A percentile compares a stretch with the other conserved stretches of the same genome.
Conservation (phyloP, 2,888 invertebrate genomes). For the Polyploca ridens region DNA sequence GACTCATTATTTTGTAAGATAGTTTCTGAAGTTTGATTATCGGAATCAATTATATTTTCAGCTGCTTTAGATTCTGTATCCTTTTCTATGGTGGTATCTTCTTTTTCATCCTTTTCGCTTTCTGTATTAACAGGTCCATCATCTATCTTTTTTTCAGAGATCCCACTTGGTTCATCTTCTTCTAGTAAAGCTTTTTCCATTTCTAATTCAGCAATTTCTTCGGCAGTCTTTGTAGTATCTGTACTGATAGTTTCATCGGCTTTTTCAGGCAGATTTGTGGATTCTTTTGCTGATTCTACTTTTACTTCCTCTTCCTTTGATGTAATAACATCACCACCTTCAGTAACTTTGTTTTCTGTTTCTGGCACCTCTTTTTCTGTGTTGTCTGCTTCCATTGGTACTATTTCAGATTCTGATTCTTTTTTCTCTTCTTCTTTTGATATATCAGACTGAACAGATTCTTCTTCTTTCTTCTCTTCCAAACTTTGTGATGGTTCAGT, state of each 20-base stretch:
- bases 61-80: neutral
- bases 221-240: neutral
- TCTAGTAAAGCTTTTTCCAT: slow-evolving; percentile 16
- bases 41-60: neutral
- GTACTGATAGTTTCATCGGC: neutral
- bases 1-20: neutral
- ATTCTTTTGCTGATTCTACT: slow-evolving; percentile 17
- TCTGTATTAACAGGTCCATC: neutral
- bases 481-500: slow-evolving; percentile 11
- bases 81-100: neutral
- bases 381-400: slow-evolving; percentile 15
- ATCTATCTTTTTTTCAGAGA: neutral
- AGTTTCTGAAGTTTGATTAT: neutral
- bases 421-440: slow-evolving; percentile 20
- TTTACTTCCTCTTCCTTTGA: slow-evolving; percentile 28
- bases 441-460: slow-evolving; percentile 12
- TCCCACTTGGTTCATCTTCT: neutral
- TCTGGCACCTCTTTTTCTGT: slow-evolving; percentile 5
- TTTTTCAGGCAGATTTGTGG: neutral
- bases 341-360: slow-evolving; percentile 19
- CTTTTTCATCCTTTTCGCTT: neutral
- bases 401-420: slow-evolving; percentile 14
- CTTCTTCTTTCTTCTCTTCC: slow-evolving; percentile 15
- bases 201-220: slow-evolving; percentile 15
- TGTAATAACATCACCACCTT: slow-evolving; percentile 21